Evolutionary conservation across 2,888 invertebrate species (phyloP), one percentile per base, ranked within the genome.

Genomic region (Phalangium opilio): DNA sequence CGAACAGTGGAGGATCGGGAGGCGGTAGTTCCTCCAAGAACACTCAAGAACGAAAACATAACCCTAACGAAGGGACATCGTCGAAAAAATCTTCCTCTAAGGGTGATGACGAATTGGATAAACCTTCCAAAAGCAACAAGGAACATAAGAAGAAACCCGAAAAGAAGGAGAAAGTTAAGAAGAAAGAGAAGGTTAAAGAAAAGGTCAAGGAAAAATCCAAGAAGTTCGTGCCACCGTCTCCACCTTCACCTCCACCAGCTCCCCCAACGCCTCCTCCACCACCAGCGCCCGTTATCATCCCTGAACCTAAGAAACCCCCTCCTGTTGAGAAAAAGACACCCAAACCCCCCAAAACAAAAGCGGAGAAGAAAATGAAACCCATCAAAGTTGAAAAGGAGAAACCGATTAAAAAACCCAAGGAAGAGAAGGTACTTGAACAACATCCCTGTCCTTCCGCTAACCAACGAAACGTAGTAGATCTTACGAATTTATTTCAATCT

Each of bases 401-500:
- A 41, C 49, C 49, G n/a, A 45, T 48, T 46, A 46, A 52, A 44
- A 51, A 55, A 45, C 15, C 39, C 18, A 48, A 55, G 44, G 47
- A 53, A 20, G 47, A 51, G 49, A 47, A 51, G 47, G 48, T 52
- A 44, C 41, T 19, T 35, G 7, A 33, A 10, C 32, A 14, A 33
- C 12, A 11, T 36, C 27, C 8, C 8, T 27, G 8, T 27, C 27
- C 27, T 27, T 27, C 8, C n/a, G n/a, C n/a, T 27, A 27, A 27
- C 4, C 8, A 7, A 7, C 8, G 4, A 27, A 27, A 27, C 27
- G 4, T n/a, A 7, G 27, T 27, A 27, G 8, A 27, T 7, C 8
- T 27, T 8, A 27, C 27, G 27, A 27, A 27, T n/a, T 32, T 35
- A 38, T 43, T 27, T 40, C 32, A 27, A 38, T 20, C 33, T 45